phyloP scores from a whole-genome alignment of 2,797 vertebrate genomes.

The Notamacropus eugenii region DNA sequence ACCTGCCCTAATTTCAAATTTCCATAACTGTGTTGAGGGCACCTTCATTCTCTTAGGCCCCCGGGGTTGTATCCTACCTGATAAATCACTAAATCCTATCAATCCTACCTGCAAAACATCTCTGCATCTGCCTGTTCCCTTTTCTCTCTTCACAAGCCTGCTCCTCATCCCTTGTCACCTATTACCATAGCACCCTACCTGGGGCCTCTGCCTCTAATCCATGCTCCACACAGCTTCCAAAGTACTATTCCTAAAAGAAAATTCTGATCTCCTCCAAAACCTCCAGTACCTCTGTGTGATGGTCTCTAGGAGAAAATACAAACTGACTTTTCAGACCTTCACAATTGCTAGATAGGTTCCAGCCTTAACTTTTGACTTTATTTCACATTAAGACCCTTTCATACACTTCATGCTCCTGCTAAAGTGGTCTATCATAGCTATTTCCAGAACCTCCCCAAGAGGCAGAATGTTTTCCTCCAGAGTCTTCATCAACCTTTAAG shows the following conservation, averaged over 20 bases:
- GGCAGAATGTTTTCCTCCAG: background rate
- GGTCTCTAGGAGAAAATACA: background rate
- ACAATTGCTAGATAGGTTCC: background rate
- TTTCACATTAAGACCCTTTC: background rate
- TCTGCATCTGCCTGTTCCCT: background rate
- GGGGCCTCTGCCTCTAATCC: background rate
- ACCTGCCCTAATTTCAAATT: background rate
- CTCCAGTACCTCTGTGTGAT: background rate
- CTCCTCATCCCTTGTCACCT: background rate
- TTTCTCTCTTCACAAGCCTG: background rate
- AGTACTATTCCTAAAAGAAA: background rate
- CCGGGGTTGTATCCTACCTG: background rate
- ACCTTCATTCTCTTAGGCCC: background rate
- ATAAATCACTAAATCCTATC: background rate
- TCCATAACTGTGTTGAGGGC: background rate
- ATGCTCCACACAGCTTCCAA: background rate
- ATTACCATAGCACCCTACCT: background rate
- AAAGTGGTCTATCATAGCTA: background rate
- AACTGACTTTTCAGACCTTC: background rate
- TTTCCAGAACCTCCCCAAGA: background rate
- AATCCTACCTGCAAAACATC: background rate
- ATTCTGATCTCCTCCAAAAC: background rate
- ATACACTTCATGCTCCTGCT: background rate
- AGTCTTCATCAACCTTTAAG: background rate
- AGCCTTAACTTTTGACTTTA: background rate